Evolutionary conservation across 2,888 invertebrate species (phyloP).

Genomic region (Deilephila elpenor): DNA sequence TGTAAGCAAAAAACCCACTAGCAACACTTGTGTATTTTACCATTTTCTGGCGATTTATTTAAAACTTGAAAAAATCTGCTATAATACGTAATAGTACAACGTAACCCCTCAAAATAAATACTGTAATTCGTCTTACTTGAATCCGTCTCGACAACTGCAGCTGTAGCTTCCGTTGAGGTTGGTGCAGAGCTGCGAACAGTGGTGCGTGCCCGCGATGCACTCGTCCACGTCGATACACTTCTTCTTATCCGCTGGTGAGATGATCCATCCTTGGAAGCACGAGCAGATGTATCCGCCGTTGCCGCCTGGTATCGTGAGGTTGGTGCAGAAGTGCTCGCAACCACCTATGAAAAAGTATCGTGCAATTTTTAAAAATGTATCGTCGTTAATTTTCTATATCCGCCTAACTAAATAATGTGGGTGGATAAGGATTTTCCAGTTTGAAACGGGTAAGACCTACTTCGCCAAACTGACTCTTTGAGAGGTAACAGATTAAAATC

Average conservation of each 20-base stretch:
- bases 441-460: too few species aligned
- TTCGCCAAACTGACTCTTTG: too few species aligned
- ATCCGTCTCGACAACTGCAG: slow-evolving; percentile 94
- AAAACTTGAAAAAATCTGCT: too few species aligned
- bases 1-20: too few species aligned
- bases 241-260: slow-evolving; percentile 91
- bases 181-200: slow-evolving; percentile 96
- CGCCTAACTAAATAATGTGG: too few species aligned
- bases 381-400: too few species aligned
- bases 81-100: too few species aligned
- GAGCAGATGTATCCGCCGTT: slow-evolving; percentile 93
- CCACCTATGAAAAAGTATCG: slow-evolving; percentile 86
- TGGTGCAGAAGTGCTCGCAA: slow-evolving; percentile 96
- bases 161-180: slow-evolving; percentile 97
- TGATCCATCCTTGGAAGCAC: slow-evolving; percentile 94
- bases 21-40: too few species aligned
- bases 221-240: slow-evolving; percentile 96
- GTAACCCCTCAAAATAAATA: background rate
- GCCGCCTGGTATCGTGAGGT: slow-evolving; percentile 84
- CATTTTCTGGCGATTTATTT: too few species aligned
- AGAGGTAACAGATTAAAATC: too few species aligned
- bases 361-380: background rate
- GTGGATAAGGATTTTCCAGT: too few species aligned
- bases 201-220: slow-evolving; percentile 91
- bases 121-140: slow-evolving; percentile 70